phyloP scores from a whole-genome alignment of 2,113 vertebrate genomes.

The Cromileptes altivelis region DNA sequence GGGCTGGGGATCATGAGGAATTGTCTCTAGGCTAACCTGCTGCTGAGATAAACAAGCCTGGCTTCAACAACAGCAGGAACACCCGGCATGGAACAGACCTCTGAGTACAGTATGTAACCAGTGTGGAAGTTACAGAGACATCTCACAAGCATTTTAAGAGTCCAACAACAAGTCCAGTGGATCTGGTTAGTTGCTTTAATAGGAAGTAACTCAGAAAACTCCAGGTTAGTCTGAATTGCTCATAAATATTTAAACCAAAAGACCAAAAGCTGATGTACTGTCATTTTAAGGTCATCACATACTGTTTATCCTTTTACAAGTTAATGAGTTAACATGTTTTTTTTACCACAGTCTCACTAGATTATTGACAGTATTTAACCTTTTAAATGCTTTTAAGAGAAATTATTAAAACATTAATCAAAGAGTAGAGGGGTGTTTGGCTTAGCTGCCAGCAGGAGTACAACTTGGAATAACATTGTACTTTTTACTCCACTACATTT shows the following conservation, averaged over 20 bases:
- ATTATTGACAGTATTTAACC: background rate
- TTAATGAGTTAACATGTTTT: too few species aligned
- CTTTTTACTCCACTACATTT: too few species aligned
- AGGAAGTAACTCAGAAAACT: background rate
- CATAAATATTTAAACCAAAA: too few species aligned
- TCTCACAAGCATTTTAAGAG: background rate
- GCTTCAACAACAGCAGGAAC: background rate
- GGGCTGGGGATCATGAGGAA: background rate
- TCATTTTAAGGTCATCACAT: too few species aligned
- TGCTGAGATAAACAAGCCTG: slow-evolving; percentile 16
- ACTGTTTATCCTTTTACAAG: background rate
- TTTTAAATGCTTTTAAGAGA: background rate
- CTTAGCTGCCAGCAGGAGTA: background rate
- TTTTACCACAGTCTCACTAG: background rate
- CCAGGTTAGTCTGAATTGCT: background rate
- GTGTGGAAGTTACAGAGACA: background rate
- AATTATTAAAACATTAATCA: too few species aligned
- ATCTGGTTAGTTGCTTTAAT: background rate
- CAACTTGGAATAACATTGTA: background rate
- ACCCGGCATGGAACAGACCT: background rate
- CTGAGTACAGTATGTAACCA: background rate
- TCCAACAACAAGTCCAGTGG: background rate
- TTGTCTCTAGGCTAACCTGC: slow-evolving; percentile 1
- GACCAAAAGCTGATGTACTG: too few species aligned
- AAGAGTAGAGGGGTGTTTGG: background rate